Evolutionary conservation across 2,113 vertebrate species (phyloP).

Genomic region (Cyprinodon variegatus): DNA sequence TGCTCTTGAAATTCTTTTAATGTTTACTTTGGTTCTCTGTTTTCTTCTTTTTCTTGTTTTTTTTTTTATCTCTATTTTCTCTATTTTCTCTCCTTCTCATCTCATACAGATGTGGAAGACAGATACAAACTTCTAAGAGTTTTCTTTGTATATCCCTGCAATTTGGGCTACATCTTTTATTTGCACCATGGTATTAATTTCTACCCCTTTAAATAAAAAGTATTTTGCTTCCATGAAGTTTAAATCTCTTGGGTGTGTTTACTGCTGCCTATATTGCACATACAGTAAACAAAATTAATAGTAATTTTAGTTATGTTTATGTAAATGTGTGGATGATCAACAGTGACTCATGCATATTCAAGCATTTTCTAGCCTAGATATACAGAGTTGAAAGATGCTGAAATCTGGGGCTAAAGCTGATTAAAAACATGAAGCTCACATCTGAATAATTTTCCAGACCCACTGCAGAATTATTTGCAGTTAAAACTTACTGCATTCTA

Average conservation of each 20-base stretch:
- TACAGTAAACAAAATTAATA: slow-evolving; percentile 27
- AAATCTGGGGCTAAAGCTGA: slow-evolving; percentile 54
- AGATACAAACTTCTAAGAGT: no score
- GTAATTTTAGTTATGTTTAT: slow-evolving; percentile 36
- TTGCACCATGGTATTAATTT: not conserved
- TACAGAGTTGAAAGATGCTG: slow-evolving; percentile 33
- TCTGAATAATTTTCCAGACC: slow-evolving; percentile 5
- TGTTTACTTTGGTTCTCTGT: no score
- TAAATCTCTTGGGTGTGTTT: slow-evolving; percentile 11
- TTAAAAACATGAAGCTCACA: slow-evolving; percentile 42
- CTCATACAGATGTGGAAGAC: no score
- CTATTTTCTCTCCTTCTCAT: no score
- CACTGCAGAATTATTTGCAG: slow-evolving; percentile 24
- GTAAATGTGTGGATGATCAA: slow-evolving; percentile 29
- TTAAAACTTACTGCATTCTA: slow-evolving; percentile 35
- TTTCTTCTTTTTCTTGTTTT: no score
- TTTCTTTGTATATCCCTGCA: no score
- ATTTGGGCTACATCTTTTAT: slow-evolving; percentile 3
- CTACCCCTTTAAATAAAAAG: not conserved
- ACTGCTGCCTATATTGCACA: not conserved
- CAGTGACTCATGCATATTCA: slow-evolving; percentile 60
- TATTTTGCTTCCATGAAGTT: not conserved
- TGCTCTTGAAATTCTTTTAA: no score
- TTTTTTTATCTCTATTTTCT: no score
- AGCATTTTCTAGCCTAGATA: slow-evolving; percentile 31